Conservation (phyloP, 2,888 invertebrate genomes). For the Coelogynopora nodosa region DNA sequence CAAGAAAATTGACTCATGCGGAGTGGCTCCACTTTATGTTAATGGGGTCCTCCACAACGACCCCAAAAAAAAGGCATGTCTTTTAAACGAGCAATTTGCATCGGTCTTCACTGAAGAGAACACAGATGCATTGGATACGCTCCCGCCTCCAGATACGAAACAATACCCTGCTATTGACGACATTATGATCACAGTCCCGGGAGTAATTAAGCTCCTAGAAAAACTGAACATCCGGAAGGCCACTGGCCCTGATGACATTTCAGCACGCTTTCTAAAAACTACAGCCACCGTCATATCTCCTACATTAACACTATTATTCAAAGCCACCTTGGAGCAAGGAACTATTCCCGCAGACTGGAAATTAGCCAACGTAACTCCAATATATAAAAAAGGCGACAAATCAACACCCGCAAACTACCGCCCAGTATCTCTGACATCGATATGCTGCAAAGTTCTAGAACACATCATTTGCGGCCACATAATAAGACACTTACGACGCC, state of each 20-base stretch:
- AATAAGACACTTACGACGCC: too few relatives aligned
- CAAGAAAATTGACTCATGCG: background rate
- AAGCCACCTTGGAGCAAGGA: background rate
- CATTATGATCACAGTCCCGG: background rate
- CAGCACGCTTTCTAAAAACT: background rate
- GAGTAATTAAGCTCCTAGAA: background rate
- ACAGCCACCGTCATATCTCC: conserved; percentile 5
- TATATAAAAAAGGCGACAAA: conserved; percentile 2
- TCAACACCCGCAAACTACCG: conserved; percentile 7
- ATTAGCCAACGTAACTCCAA: conserved; percentile 3
- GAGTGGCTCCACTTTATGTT: background rate
- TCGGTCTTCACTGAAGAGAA: conserved; percentile 8
- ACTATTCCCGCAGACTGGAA: background rate
- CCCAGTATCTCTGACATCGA: too few relatives aligned
- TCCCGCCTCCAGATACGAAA: conserved; percentile 1
- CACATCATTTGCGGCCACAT: too few relatives aligned
- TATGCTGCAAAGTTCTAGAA: too few relatives aligned
- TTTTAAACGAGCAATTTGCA: background rate
- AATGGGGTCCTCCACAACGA: conserved; percentile 4
- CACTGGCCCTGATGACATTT: background rate
- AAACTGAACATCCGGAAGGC: conserved; percentile 19
- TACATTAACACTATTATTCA: background rate
- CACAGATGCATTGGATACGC: background rate
- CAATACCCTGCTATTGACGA: background rate
- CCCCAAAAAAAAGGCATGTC: background rate